These are phyloP conservation scores for Triops longicaudatus DNA, from an alignment of 1,140 invertebrate genomes.

Conservation along the genomic window DNA sequence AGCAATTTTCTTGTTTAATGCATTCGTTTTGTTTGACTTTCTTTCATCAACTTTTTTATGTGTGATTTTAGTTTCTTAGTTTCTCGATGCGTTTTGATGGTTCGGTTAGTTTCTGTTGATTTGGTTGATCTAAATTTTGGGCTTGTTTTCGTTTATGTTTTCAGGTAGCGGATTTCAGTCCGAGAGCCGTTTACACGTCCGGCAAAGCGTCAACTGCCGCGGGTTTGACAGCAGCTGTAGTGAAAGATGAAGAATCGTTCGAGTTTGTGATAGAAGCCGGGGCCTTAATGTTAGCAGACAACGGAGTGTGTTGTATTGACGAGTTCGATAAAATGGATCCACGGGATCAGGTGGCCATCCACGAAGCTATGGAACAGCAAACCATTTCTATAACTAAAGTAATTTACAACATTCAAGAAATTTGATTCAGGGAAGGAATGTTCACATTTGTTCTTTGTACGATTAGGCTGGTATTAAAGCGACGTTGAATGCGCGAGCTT, in stretches of 20 bases:
- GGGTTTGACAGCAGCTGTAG: conserved; percentile 95
- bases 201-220: conserved; percentile 97
- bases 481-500: conserved; percentile 93
- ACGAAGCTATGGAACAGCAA: conserved; percentile 99
- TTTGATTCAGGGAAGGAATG: conserved; percentile 24
- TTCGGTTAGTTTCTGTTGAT: no score
- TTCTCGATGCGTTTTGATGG: no score
- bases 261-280: conserved; percentile 99
- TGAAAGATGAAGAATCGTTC: conserved; percentile 91
- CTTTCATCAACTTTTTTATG: no score
- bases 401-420: conserved; percentile 27
- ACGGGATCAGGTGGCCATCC: conserved; percentile 95
- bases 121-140: no score
- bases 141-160: conserved; percentile 22
- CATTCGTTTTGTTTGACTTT: no score
- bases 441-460: conserved; percentile 27
- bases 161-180: conserved; percentile 84
- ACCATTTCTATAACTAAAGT: conserved; percentile 96
- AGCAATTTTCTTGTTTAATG: no score
- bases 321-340: conserved; percentile 99
- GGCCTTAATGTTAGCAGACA: conserved; percentile 97
- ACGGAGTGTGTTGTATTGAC: conserved; percentile 98
- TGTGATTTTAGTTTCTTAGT: no score
- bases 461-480: conserved; percentile 85
- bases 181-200: conserved; percentile 94